Base-by-base conservation (phyloP, 2,888 invertebrate genomes). In the Rapana venosa region DNA sequence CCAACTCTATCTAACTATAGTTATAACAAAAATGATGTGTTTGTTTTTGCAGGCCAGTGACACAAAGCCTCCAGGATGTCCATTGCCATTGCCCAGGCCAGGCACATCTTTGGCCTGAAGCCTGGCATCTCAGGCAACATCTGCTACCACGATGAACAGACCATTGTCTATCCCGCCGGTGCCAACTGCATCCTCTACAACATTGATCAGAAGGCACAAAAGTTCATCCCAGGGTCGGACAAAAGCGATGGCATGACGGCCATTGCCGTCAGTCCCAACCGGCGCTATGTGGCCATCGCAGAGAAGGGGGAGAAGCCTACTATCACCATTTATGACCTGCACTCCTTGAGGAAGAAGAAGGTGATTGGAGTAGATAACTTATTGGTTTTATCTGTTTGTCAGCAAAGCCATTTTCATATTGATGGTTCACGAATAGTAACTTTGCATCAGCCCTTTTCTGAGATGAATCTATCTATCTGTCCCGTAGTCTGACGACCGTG, bases 311-410 rank as follows among this genome's bases (percentile, higher is more conserved):
- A 96, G 88, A 96, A 96, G 88, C 96, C 96, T 1, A 95, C 95
- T 5, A 96, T 97, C 61, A 95, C 95, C 26, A 96, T 97, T 26
- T 96, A 96, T 93, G 96, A 97, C 92, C 91, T 96, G 36, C 96
- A 96, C 91, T 95, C 96, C 32, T 93, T 96, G 90, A 95, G 96
- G 91, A 95, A 96, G 92, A 94, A 95, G 81, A 96, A 96, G 91
- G 95, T 89, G n/a, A 74, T 47, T 47, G 2, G 47, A 47, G 8
- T 2, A n/a, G n/a, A n/a, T n/a, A n/a, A n/a, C n/a, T n/a, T n/a
- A n/a, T n/a, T n/a, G n/a, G n/a, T n/a, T n/a, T n/a, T n/a, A n/a
- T n/a, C n/a, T n/a, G n/a, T n/a, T n/a, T n/a, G n/a, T n/a, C n/a
- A n/a, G n/a, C n/a, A n/a, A n/a, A n/a, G n/a, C n/a, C n/a, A n/a